Evolutionary conservation across 2,113 vertebrate species (phyloP).

Genomic region (Anguilla japonica): DNA sequence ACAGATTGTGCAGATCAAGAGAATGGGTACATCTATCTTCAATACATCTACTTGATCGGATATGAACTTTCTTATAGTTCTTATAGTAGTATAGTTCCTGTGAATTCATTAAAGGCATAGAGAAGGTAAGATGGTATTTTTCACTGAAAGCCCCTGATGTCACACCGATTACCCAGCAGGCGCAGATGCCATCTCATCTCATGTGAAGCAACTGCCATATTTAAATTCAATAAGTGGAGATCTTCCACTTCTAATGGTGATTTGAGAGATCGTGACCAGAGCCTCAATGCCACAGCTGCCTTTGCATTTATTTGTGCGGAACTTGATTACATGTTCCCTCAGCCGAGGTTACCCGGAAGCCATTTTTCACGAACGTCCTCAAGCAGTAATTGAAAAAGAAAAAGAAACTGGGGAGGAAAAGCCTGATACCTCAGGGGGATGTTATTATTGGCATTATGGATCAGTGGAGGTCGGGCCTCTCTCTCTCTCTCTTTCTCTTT

Average conservation of each 20-base stretch:
- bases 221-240: no score
- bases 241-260: background rate
- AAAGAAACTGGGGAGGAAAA: conserved; percentile 48
- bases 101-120: no score
- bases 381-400: conserved; percentile 72
- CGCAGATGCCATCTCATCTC: no score
- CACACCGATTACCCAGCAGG: no score
- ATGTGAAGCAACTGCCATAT: no score
- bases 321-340: conserved; percentile 21
- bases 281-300: background rate
- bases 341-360: conserved; percentile 58
- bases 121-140: no score
- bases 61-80: no score
- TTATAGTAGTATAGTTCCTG: no score
- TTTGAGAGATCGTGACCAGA: background rate
- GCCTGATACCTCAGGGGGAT: background rate
- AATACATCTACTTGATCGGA: no score
- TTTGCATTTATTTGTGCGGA: background rate
- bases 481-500: conserved; percentile 55
- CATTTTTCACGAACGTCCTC: conserved; percentile 74
- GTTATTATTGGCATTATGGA: conserved; percentile 67
- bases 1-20: no score
- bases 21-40: no score
- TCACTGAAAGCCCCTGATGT: no score
- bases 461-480: conserved; percentile 61